Base-by-base conservation (phyloP, 2,113 vertebrate species). In the Scytalopus superciliaris region DNA sequence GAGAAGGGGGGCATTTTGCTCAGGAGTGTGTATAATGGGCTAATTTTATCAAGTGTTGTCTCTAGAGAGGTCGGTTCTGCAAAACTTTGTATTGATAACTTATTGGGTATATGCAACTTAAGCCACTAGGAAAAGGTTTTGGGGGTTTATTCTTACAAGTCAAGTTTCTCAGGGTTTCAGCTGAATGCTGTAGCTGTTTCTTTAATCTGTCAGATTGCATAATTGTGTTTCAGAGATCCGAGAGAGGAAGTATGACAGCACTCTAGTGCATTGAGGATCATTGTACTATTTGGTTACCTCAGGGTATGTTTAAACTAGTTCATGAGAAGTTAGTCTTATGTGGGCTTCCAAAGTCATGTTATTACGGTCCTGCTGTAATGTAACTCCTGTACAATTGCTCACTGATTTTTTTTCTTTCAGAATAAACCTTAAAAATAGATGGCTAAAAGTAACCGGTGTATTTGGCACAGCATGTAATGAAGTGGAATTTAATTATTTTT, bases 281-380 rank as follows among this genome's bases (percentile, higher is more conserved):
- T 31, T 31, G 66, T 66, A 63, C 47, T 74, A 22, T 50, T 79
- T 85, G 66, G 39, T 72, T 89, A 62, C 93, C 66, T 94, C 80
- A 49, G 68, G 91, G 74, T 78, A 47, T 75, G 78, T 92, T 84
- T 93, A 82, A 97, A 95, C 90, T 95, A 96, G 77, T 87, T 94
- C 77, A 83, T 21, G 39, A 21, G 40, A 52, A 80, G 74, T 39
- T 78, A 83, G 60, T 84, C 14, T 80, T 60, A 23, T 12, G 13
- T 73, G 35, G 8, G 21, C 67, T 81, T 56, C 6, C 9, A 17
- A 60, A 84, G 64, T 59, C 24, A 2, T 2, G 1, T 66, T 64
- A n/a, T 40, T 87, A 15, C 11, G 39, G 27, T 47, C 21, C 14
- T 76, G 14, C n/a, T 70, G 13, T 59, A 75, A 57, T 49, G 31